Evolutionary conservation across 2,888 invertebrate species (phyloP), one percentile per base, ranked within the genome.

Genomic region (Euplagia quadripunctaria): DNA sequence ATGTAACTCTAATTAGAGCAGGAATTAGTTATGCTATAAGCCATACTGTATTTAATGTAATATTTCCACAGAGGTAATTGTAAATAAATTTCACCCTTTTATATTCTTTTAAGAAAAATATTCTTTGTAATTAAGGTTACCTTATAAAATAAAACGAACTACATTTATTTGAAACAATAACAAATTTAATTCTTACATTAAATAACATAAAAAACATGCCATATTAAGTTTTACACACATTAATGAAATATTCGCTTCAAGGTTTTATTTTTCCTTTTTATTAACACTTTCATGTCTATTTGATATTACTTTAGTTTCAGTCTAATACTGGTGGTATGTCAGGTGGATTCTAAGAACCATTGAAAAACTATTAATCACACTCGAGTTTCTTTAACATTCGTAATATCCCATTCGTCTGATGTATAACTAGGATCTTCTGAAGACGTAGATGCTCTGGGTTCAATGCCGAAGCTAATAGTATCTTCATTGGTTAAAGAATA

Each of bases 301-400:
- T 46, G 6, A 46, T 46, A 46, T 46, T 46, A 46, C 41, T 41
- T 67, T 51, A 52, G 52, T 41, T 16, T 67, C 31, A 49, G 31
- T 69, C 20, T 46, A 52, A 31, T 49, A 31, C 9, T 71, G 16
- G 63, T 70, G 51, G 64, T 63, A 43, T 52, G 11, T 52, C 17
- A 64, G 9, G 16, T 65, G 43, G 14, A 64, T 55, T 65, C 43
- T 20, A 20, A 64, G n/a, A 51, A 42, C 7, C 20, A 58, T 64
- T 58, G 12, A 58, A 42, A 64, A 51, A 6, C 11, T 20, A 3
- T 42, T 46, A 8, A 17, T 82, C 85, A 94, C 81, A 92, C 93
- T 77, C 89, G 90, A 82, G 95, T 95, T 78, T 93, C 94, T 79
- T 86, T 87, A 41, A 92, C 72, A 79, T 89, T 90, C 70, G 82